These are phyloP conservation scores for Onychomys leucogaster DNA, from an alignment of 2,797 vertebrate genomes.

Conservation along the genomic window DNA sequence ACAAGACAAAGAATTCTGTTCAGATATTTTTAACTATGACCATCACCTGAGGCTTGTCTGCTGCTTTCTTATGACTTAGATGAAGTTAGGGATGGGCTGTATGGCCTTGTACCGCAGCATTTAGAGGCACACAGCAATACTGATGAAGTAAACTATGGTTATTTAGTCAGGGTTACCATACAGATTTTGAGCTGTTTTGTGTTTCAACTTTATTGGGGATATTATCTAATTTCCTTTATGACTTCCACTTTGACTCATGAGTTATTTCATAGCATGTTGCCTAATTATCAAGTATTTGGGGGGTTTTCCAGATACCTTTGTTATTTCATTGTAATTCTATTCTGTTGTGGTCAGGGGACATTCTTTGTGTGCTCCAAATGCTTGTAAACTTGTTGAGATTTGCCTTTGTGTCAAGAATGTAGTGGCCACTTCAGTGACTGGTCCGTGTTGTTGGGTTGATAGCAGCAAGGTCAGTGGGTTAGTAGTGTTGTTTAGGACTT, in stretches of 20 bases:
- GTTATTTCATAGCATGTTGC: slow-evolving; percentile 60
- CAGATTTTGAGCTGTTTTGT: slow-evolving; percentile 34
- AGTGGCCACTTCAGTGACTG: not conserved
- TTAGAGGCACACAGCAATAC: not conserved
- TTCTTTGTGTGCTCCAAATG: not conserved
- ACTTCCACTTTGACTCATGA: slow-evolving; percentile 75
- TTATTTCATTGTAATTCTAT: slow-evolving; percentile 63
- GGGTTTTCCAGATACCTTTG: slow-evolving; percentile 68
- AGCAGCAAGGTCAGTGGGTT: not conserved
- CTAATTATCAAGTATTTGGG: slow-evolving; percentile 71
- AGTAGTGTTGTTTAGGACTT: slow-evolving; percentile 17
- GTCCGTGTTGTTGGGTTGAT: not conserved
- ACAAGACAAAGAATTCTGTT: not conserved
- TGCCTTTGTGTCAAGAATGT: slow-evolving; percentile 28
- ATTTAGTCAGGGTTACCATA: slow-evolving; percentile 21
- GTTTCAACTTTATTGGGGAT: slow-evolving; percentile 59
- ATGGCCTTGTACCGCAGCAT: not conserved
- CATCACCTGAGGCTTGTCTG: slow-evolving; percentile 8
- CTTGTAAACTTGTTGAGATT: slow-evolving; percentile 51
- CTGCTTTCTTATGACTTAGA: slow-evolving; percentile 6
- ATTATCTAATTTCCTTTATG: slow-evolving; percentile 75
- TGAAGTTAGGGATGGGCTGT: not conserved
- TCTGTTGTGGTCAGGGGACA: slow-evolving; percentile 1
- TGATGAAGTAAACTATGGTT: slow-evolving; percentile 20
- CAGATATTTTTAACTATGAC: not conserved